phyloP scores from a whole-genome alignment of 1,140 invertebrate genomes.

The Bactericera cockerelli region DNA sequence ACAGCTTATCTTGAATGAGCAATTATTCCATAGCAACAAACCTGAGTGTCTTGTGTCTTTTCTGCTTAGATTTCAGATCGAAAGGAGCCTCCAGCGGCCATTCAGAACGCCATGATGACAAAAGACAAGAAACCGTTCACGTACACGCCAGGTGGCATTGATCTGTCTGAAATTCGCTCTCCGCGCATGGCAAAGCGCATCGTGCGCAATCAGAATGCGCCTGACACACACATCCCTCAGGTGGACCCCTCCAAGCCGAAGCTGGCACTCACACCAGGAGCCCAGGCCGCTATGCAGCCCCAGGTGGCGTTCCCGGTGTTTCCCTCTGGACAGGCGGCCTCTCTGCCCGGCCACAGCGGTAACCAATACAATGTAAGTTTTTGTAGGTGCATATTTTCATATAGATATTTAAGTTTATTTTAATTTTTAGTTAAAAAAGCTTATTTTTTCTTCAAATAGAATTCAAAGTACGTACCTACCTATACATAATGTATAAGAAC shows the following conservation, averaged over 20 bases:
- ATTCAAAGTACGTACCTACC: neutral
- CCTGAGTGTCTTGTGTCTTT: too few species aligned
- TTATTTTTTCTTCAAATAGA: neutral
- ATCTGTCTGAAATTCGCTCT: slow-evolving; percentile 75
- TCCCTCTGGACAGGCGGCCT: slow-evolving; percentile 28
- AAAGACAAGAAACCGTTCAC: slow-evolving; percentile 93
- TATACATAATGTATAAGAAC: too few species aligned
- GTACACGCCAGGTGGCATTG: slow-evolving; percentile 77
- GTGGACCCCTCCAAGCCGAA: slow-evolving; percentile 26
- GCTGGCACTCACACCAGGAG: slow-evolving; percentile 33
- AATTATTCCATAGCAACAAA: too few species aligned
- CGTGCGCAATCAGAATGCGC: slow-evolving; percentile 45
- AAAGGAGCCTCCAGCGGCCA: slow-evolving; percentile 63
- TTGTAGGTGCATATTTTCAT: too few species aligned
- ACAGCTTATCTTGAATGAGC: too few species aligned
- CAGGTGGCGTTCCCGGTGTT: slow-evolving; percentile 53
- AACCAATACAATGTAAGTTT: slow-evolving; percentile 5
- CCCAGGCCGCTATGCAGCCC: slow-evolving; percentile 39
- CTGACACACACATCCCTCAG: slow-evolving; percentile 34
- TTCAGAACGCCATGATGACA: slow-evolving; percentile 85
- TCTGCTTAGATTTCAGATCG: slow-evolving; percentile 22
- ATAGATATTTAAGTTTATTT: too few species aligned
- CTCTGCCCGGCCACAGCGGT: neutral
- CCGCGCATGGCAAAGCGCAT: slow-evolving; percentile 74
- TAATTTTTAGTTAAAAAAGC: neutral